Evolutionary conservation across 2,888 invertebrate genomes (phyloP), one percentile per base, ranked within the genome.

Genomic region (Erebia palarica): DNA sequence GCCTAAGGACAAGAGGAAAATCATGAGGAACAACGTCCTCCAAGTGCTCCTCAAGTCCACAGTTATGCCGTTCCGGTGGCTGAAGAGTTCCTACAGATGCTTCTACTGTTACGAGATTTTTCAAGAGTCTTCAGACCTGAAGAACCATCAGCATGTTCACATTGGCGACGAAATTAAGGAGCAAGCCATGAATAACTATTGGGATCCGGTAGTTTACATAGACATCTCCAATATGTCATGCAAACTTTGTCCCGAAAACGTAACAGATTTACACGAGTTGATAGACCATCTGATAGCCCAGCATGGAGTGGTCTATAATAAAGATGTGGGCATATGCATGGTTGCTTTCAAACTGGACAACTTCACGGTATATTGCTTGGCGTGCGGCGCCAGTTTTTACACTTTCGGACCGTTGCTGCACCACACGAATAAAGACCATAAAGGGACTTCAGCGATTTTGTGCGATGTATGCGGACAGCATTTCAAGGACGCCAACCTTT

Each of bases 101-200:
- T 93, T 93, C 68, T 93, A 93, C 75, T 93, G 92, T 76, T 93
- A 93, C 77, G 90, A 92, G 13, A 92, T 93, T 27, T 92, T 91
- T 65, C 89, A 91, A 81, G 92, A 93, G 58, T 84, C 86, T 0
- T 81, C 86, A 0, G 90, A 90, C 0, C 75, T 93, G 16, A 90
- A 91, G 69, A 81, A 71, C 5, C 92, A 93, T 65, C 92, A 93
- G 63, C 70, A 76, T 1, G 65, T 69, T 0, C 92, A 93, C 57
- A 68, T 78, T 0, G 87, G 85, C 0, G 85, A 90, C 21, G 82
- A 84, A 1, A 76, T 87, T 1, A 91, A 89, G 72, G 82, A 83
- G 7, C 86, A 89, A 73, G 84, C 90, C 0, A 89, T 93, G 89
- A 87, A 81, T 63, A 92, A 92, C 68, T 93, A 89, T 69, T 93